phyloP scores from a whole-genome alignment of 2,113 vertebrate species.

The Trogon melanurus region DNA sequence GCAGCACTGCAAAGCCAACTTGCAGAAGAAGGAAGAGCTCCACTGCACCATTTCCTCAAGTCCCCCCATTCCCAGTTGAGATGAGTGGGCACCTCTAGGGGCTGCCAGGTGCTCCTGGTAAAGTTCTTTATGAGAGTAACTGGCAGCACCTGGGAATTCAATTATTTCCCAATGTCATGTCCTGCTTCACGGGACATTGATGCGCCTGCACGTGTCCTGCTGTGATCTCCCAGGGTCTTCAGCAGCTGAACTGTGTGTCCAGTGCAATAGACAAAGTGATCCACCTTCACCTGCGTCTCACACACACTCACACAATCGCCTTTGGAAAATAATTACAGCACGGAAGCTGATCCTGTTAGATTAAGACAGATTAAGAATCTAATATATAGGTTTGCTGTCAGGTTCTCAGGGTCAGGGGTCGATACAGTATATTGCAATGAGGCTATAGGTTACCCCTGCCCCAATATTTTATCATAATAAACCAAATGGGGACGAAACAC shows the following conservation, averaged over 20 bases:
- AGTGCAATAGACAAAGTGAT: background rate
- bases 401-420: constrained; percentile 73
- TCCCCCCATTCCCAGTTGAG: background rate
- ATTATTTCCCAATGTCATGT: background rate
- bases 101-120: background rate
- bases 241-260: background rate
- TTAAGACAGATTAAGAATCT: constrained; percentile 80
- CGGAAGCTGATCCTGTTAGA: constrained; percentile 69
- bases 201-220: background rate
- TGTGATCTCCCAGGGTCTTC: background rate
- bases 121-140: background rate
- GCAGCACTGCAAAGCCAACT: background rate
- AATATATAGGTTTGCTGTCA: constrained; percentile 75
- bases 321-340: constrained; percentile 64
- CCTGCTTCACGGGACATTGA: background rate
- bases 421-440: constrained; percentile 74
- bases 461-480: constrained; percentile 83
- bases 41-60: background rate
- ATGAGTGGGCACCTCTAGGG: background rate
- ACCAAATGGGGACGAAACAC: constrained; percentile 76
- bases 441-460: constrained; percentile 76
- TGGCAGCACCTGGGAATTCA: background rate
- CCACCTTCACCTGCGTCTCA: constrained; percentile 23
- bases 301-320: background rate
- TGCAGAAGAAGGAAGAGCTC: background rate